phyloP scores from a whole-genome alignment of 2,888 invertebrate genomes.

The Ormyrus rosae region DNA sequence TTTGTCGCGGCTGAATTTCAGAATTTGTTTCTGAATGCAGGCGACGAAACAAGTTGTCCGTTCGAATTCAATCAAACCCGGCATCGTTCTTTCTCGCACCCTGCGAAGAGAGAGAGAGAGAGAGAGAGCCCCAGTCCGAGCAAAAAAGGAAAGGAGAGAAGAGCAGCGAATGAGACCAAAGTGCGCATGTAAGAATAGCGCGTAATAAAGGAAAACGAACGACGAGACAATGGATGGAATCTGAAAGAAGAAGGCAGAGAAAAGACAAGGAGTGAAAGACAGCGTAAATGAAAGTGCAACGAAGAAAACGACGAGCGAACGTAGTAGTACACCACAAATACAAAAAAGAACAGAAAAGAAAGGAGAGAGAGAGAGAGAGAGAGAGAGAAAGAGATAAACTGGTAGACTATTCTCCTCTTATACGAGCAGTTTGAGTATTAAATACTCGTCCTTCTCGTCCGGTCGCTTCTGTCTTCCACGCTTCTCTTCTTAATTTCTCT shows the following conservation, averaged over 20 bases:
- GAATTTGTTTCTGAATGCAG: too few relatives aligned
- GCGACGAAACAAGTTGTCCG: neutral
- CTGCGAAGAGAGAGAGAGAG: conserved; percentile 3
- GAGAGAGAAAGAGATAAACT: conserved; percentile 10
- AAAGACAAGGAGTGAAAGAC: conserved; percentile 34
- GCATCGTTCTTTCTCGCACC: conserved; percentile 26
- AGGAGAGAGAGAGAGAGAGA: conserved; percentile 6
- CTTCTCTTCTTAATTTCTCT: neutral
- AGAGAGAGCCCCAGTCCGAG: neutral
- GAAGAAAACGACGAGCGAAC: conserved; percentile 41
- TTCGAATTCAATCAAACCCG: conserved; percentile 35
- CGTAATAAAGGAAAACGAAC: conserved; percentile 48
- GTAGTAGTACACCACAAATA: conserved; percentile 27
- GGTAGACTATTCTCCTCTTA: conserved; percentile 35
- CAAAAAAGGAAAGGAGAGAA: neutral
- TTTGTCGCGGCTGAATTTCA: too few relatives aligned
- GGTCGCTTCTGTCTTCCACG: neutral
- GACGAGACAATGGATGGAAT: conserved; percentile 41
- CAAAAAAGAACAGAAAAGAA: conserved; percentile 17
- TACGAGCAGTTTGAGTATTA: conserved; percentile 36
- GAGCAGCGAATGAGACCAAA: neutral
- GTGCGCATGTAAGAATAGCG: conserved; percentile 34
- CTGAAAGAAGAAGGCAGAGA: conserved; percentile 2
- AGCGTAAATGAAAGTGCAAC: conserved; percentile 44
- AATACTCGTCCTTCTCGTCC: conserved; percentile 35